Conservation (phyloP, 2,888 invertebrate species). For the Drosophila hamatofila region DNA sequence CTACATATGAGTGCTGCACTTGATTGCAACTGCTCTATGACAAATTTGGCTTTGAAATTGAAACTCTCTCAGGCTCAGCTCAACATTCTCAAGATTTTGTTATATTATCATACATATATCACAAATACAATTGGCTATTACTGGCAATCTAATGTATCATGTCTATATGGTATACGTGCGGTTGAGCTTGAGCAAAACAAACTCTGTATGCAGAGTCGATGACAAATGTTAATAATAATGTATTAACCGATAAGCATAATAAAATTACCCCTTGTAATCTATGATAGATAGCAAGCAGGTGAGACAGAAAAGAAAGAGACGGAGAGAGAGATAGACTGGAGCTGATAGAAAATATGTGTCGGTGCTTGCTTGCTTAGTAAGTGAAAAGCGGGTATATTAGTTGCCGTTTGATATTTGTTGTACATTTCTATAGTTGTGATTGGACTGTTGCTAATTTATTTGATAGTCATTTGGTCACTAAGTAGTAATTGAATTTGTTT, state of each 20-base stretch:
- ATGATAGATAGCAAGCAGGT: neutral
- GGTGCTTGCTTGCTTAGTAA: neutral
- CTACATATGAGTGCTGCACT: too few species aligned
- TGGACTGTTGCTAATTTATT: neutral
- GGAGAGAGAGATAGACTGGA: neutral
- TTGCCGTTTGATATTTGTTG: neutral
- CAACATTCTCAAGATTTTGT: too few species aligned
- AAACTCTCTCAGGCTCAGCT: too few species aligned
- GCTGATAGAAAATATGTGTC: neutral
- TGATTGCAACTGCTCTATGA: too few species aligned
- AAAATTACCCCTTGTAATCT: neutral
- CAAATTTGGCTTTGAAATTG: too few species aligned
- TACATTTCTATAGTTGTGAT: neutral
- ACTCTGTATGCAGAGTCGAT: neutral
- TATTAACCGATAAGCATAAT: conserved; percentile 1
- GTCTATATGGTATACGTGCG: neutral
- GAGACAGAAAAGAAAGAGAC: neutral
- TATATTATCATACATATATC: neutral
- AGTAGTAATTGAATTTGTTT: neutral
- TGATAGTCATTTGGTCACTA: too few species aligned
- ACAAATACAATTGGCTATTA: neutral
- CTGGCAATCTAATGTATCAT: neutral
- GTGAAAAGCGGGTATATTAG: neutral
- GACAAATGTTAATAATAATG: neutral
- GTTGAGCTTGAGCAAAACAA: neutral